phyloP scores from a whole-genome alignment of 2,113 vertebrate species.

The Malurus elegans region DNA sequence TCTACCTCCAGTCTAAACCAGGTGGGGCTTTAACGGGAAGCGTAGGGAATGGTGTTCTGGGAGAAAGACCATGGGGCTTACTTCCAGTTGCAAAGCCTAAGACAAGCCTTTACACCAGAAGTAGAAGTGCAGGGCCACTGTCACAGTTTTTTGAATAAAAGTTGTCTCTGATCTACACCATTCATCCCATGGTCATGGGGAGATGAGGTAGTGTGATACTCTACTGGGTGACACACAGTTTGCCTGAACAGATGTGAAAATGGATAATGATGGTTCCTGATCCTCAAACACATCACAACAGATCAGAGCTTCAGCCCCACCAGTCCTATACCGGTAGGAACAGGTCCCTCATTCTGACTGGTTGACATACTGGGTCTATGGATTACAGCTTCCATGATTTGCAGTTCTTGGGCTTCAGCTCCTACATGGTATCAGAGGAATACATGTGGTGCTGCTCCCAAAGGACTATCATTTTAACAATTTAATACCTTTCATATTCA shows the following conservation, averaged over 20 bases:
- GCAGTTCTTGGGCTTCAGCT: background rate
- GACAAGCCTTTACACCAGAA: background rate
- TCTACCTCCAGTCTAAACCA: background rate
- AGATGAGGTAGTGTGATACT: background rate
- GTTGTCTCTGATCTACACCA: background rate
- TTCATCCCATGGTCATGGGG: background rate
- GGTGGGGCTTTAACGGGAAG: background rate
- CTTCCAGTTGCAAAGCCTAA: background rate
- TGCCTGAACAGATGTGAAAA: background rate
- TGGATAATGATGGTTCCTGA: background rate
- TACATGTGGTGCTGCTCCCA: background rate
- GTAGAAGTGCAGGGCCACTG: background rate
- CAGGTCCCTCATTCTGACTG: background rate
- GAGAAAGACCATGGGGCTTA: background rate
- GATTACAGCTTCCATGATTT: background rate
- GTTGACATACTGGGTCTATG: rapidly evolving
- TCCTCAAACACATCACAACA: background rate
- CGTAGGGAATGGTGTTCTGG: rapidly evolving
- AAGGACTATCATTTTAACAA: background rate
- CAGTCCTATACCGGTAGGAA: background rate
- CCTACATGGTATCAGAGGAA: background rate
- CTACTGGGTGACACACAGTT: background rate
- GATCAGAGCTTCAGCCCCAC: background rate
- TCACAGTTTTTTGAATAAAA: background rate
- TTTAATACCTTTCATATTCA: background rate